Evolutionary conservation across 2,113 vertebrate genomes (phyloP), one percentile per base, ranked within the genome.

Genomic region (Oxyruncus cristatus): DNA sequence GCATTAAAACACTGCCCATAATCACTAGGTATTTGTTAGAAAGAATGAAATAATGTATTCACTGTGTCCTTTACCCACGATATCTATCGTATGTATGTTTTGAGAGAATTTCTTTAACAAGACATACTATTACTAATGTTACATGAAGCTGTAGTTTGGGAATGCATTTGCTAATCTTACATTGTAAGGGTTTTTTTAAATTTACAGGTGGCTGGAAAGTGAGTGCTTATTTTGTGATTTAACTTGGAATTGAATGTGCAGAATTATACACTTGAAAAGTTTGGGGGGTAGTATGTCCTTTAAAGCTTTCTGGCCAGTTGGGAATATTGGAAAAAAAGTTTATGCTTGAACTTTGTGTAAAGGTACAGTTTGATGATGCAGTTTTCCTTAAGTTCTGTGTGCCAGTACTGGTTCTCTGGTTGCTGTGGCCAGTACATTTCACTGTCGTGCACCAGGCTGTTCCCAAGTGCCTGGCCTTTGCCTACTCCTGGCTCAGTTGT

Each of bases 1-100:
- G 21, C 76, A 59, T 96, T 94, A 17, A 87, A 86, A 73, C 71
- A 56, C 66, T 93, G 91, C 91, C 91, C 88, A 70, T 89, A 89
- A 73, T 96, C 74, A 75, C 70, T 93, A 93, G 80, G 7, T 92
- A 53, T 87, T 88, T 91, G 47, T 53, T 93, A 87, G 76, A 68
- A n/a, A 65, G 68, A 89, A 92, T 58, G 88, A 79, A 89, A 44
- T 95, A 63, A 89, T 71, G 66, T 95, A 81, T 91, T 85, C 96
- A 93, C 62, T 46, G 66, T 94, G 73, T 70, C 65, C 49, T 55
- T 96, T 71, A 83, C 52, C 71, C 94, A 85, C 87, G 75, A 9
- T 71, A 87, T 93, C 79, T 94, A 88, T 91, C 87, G 68, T 95
- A 83, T 87, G 46, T 96, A 82, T 90, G 89, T 92, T 96, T 95